A percentile compares a stretch with the other conserved stretches of the same genome.
Conservation (phyloP, 2,888 invertebrate species). For the Orthosia gracilis region DNA sequence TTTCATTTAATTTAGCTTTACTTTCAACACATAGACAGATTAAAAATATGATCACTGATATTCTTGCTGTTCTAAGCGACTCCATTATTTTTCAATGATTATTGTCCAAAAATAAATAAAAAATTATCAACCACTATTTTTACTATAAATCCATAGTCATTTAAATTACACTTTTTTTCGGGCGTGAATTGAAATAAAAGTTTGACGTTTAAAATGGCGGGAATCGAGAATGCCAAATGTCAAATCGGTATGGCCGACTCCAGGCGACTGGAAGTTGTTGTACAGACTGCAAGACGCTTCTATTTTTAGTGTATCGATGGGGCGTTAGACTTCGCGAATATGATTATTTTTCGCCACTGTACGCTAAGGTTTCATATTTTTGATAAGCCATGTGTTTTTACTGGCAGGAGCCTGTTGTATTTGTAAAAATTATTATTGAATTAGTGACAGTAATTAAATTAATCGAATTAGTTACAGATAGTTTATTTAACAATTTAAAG, state of each 20-base stretch:
- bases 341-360: conserved; percentile 59
- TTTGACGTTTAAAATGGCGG: conserved; percentile 70
- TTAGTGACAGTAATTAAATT: too few relatives aligned
- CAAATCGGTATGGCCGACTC: conserved; percentile 71
- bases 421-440: too few relatives aligned
- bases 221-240: conserved; percentile 72
- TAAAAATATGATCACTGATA: conserved; percentile 73
- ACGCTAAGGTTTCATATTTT: conserved; percentile 7
- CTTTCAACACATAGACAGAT: conserved; percentile 72
- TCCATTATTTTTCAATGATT: conserved; percentile 65
- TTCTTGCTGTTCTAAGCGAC: conserved; percentile 57
- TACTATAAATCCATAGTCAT: conserved; percentile 43
- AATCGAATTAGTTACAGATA: too few relatives aligned
- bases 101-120: conserved; percentile 41
- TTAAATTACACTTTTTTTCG: conserved; percentile 35
- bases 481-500: too few relatives aligned
- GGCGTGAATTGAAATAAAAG: conserved; percentile 36
- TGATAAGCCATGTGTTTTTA: not conserved
- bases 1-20: conserved; percentile 73
- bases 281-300: conserved; percentile 78
- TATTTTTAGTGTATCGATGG: conserved; percentile 79
- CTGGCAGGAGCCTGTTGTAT: too few relatives aligned
- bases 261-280: conserved; percentile 78
- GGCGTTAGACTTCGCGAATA: conserved; percentile 66
- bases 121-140: conserved; percentile 30